A percentile compares a stretch with the other conserved stretches of the same genome.
Evolutionary conservation across 2,113 vertebrate genomes (phyloP).

Genomic region (Rhinolophus ferrumequinum): DNA sequence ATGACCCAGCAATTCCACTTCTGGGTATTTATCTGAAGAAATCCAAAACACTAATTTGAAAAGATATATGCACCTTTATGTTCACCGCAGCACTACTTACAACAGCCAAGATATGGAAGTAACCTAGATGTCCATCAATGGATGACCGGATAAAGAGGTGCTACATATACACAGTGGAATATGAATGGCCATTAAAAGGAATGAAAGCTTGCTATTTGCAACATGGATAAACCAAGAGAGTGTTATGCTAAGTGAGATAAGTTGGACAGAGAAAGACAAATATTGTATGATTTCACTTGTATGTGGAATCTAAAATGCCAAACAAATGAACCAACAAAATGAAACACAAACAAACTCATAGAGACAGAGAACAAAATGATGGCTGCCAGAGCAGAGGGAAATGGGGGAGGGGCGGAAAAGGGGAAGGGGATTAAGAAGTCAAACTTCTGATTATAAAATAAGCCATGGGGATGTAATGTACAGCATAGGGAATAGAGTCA

Average conservation of each 20-base stretch:
- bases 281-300: not conserved
- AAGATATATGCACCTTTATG: not conserved
- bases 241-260: not conserved
- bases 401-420: not conserved
- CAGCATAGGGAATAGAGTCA: too few relatives aligned
- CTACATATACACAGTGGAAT: too few relatives aligned
- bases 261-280: not conserved
- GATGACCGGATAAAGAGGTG: not conserved
- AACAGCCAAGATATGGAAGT: not conserved
- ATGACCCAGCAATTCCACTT: not conserved
- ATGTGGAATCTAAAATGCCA: not conserved
- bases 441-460: not conserved
- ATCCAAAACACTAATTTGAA: not conserved
- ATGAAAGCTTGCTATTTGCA: not conserved
- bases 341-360: not conserved
- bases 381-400: not conserved
- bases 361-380: not conserved
- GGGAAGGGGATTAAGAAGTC: not conserved
- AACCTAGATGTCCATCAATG: accelerated
- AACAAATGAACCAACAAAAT: not conserved
- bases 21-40: not conserved
- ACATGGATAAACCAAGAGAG: not conserved
- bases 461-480: not conserved
- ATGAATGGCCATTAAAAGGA: not conserved
- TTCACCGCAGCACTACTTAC: not conserved